These are phyloP conservation scores for Epinotia bilunana DNA, from an alignment of 2,888 invertebrate genomes.

Conservation along the genomic window DNA sequence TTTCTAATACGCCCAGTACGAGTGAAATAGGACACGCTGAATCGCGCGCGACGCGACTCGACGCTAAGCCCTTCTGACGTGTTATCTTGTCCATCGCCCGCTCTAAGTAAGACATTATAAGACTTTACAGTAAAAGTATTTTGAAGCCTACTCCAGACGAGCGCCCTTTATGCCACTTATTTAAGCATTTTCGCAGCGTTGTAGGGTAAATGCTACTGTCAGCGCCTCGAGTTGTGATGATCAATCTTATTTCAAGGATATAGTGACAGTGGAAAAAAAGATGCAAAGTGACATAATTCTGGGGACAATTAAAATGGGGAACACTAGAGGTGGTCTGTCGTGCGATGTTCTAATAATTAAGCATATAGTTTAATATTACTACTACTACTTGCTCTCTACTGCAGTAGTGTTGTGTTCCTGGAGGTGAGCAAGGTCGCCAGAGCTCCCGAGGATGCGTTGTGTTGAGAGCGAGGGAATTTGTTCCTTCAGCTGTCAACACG, in stretches of 20 bases:
- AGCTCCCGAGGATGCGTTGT: too few species aligned
- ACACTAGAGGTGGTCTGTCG: background rate
- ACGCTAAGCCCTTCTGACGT: background rate
- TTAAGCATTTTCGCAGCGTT: slow-evolving; percentile 11
- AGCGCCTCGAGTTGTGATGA: slow-evolving; percentile 8
- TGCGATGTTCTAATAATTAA: too few species aligned
- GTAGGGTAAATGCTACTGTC: slow-evolving; percentile 1
- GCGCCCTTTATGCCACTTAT: slow-evolving; percentile 14
- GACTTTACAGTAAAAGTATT: slow-evolving; percentile 21
- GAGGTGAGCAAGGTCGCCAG: too few species aligned
- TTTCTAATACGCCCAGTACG: too few species aligned
- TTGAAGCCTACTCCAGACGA: slow-evolving; percentile 7
- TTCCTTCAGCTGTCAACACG: too few species aligned
- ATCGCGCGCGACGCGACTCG: too few species aligned
- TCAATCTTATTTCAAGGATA: slow-evolving; percentile 13
- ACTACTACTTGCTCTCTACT: too few species aligned
- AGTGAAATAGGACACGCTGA: too few species aligned
- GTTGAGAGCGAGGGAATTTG: too few species aligned
- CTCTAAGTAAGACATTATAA: slow-evolving; percentile 7
- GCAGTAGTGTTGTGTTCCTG: too few species aligned
- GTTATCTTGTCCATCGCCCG: slow-evolving; percentile 1
- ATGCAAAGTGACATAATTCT: background rate
- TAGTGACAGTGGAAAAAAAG: background rate
- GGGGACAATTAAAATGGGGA: background rate
- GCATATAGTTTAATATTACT: too few species aligned